Base-by-base conservation (phyloP, 1,140 invertebrate species). In the Geopemphigus sp. region DNA sequence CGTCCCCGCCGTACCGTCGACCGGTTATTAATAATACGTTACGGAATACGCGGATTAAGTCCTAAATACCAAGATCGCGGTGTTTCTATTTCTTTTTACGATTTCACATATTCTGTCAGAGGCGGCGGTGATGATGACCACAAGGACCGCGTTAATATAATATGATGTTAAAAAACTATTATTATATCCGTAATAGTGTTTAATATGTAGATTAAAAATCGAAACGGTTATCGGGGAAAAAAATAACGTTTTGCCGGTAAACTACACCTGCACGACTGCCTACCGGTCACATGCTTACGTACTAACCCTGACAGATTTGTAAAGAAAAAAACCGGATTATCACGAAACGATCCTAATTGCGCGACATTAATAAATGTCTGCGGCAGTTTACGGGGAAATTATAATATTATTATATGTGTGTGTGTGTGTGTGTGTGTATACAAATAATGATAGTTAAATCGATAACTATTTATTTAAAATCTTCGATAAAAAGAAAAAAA, bases 301-400 rank as follows among this genome's bases (percentile, higher is more conserved):
- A 12, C 8, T 50, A 63, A 6, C 26, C n/a, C 15, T 24, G 64
- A 68, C 47, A 10, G 26, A 70, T 72, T 72, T 24, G 24, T 72
- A n/a, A 19, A 29, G 19, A 72, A 53, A 2, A 29, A 72, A 72
- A 72, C 47, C 68, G 47, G 68, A 72, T 72, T 54, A 5, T 47
- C 24, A 54, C 50, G 50, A 72, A 72, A 50, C 68, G 47, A n/a
- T 72, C 68, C 68, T 72, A 72, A 72, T 72, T 54, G 47, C 29
- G 29, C 50, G 50, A 54, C 68, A 72, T 72, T 54, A 50, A 68
- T 68, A 68, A 47, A 45, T 29, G 39, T 66, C 64, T 15, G 22
- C 47, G 26, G 66, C 50, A 53, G 50, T 70, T 70, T 53, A 70
- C 66, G 66, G 66, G 24, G 24, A 70, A 70, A 53, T 70, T 53